Base-by-base conservation (phyloP, 2,113 vertebrate genomes). In the Plecturocebus donacophilus region DNA sequence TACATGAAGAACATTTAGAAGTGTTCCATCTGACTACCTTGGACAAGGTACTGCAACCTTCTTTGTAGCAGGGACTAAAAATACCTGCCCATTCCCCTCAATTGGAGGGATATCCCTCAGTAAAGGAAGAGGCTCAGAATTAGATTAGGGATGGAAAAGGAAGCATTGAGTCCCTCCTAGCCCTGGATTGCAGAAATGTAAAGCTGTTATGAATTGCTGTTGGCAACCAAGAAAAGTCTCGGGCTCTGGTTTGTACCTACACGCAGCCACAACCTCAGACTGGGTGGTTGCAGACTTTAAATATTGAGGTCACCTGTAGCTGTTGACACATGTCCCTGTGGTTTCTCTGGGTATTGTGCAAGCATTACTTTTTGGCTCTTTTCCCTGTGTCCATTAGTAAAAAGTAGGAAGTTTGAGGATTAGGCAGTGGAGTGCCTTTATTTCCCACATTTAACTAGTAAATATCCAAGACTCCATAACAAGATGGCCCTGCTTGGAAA, bases 301-400 rank as follows among this genome's bases (percentile, higher is more conserved):
- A 77, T 94, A 73, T 54, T 94, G 47, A 80, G 64, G 68, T 97
- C 71, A 91, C 81, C 80, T 96, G 42, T 77, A 79, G 71, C 87
- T 88, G 38, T 81, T 94, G 79, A 68, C n/a, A 95, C 5, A 86
- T 88, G 58, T 71, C 32, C 42, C 71, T 84, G 61, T 68, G 66
- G 70, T 94, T 96, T 96, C 76, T 95, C 27, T 79, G 87, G 71
- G 19, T 91, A 64, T 87, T 96, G 45, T 96, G 47, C 76, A 92
- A 11, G 64, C 52, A 47, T 91, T 87, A 80, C 10, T 79, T 97
- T 96, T 87, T 73, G 76, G 32, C 66, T 87, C 17, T 93, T 96
- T 97, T 61, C 45, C 66, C 84, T 81, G n/a, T 93, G 21, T 93
- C 32, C 38, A 35, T 85, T 52, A 92, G 54, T 81, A 95, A 70